phyloP scores from a whole-genome alignment of 2,888 invertebrate genomes.

The Cartodere bifasciata region DNA sequence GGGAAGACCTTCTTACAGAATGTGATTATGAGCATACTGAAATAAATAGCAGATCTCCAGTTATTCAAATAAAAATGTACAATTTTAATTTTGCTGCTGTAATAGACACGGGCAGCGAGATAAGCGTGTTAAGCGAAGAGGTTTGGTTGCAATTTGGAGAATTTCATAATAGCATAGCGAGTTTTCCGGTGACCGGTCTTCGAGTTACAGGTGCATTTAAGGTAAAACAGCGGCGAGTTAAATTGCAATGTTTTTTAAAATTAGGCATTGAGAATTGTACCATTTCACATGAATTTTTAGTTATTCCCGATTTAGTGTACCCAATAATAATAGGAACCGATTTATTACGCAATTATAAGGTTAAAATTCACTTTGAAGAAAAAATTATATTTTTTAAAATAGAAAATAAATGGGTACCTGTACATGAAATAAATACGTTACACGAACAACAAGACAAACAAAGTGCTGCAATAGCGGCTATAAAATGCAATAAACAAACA shows the following conservation, averaged over 20 bases:
- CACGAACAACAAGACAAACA: no score
- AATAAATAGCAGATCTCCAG: conserved; percentile 2
- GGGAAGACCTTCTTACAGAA: neutral
- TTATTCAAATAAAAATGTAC: conserved; percentile 5
- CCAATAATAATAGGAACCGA: conserved; percentile 10
- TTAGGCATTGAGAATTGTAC: conserved; percentile 7
- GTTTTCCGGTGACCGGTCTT: conserved; percentile 12
- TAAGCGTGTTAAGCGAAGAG: conserved; percentile 8
- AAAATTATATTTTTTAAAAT: conserved; percentile 6
- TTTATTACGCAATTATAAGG: conserved; percentile 5
- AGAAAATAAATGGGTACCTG: no score
- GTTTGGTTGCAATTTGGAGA: conserved; percentile 10
- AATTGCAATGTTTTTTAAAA: conserved; percentile 7
- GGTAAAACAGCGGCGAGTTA: conserved; percentile 7
- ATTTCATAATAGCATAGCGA: conserved; percentile 8
- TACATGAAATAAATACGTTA: no score
- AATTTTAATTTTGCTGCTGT: conserved; percentile 8
- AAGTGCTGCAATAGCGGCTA: no score
- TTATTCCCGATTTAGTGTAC: conserved; percentile 10
- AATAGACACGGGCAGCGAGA: conserved; percentile 9
- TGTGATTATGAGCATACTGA: conserved; percentile 5
- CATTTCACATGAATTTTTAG: conserved; percentile 13
- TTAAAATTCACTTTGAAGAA: conserved; percentile 8
- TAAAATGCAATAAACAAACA: no score
- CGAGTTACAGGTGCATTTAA: conserved; percentile 12